These are phyloP conservation scores for Ctenochaetus hawaiiensis DNA, from an alignment of 2,797 vertebrate species.

Conservation along the genomic window DNA sequence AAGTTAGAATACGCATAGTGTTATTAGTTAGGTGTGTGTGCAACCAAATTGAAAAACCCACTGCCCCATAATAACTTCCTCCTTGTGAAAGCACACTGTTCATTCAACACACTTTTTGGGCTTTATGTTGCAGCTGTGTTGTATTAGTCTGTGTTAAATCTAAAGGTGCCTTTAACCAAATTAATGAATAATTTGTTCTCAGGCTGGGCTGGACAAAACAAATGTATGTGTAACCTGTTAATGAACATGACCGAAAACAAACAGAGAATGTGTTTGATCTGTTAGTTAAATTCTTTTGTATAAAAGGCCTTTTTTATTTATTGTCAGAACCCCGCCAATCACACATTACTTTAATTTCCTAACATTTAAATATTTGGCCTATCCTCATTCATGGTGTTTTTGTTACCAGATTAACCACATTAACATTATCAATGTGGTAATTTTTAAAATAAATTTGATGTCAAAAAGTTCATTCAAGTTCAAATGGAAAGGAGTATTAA, in stretches of 20 bases:
- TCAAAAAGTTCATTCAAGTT: no score
- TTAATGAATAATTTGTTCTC: neutral
- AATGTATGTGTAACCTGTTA: neutral
- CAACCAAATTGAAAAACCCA: neutral
- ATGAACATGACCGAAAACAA: neutral
- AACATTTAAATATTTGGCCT: neutral
- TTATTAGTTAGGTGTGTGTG: neutral
- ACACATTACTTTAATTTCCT: neutral
- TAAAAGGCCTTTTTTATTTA: neutral
- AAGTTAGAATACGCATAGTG: neutral
- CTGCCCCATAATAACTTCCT: neutral
- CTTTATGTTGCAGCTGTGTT: neutral
- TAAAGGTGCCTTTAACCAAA: neutral
- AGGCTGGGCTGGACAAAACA: neutral
- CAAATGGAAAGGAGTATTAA: neutral
- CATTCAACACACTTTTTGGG: neutral
- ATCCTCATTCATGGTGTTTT: neutral
- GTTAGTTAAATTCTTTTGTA: neutral
- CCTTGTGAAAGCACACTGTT: neutral
- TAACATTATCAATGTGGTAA: no score
- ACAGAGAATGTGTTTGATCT: neutral
- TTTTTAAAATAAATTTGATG: neutral
- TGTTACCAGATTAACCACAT: neutral
- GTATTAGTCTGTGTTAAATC: neutral
- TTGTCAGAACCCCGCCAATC: neutral